Evolutionary conservation across 2,113 vertebrate genomes (phyloP).

Genomic region (Colossoma macropomum): DNA sequence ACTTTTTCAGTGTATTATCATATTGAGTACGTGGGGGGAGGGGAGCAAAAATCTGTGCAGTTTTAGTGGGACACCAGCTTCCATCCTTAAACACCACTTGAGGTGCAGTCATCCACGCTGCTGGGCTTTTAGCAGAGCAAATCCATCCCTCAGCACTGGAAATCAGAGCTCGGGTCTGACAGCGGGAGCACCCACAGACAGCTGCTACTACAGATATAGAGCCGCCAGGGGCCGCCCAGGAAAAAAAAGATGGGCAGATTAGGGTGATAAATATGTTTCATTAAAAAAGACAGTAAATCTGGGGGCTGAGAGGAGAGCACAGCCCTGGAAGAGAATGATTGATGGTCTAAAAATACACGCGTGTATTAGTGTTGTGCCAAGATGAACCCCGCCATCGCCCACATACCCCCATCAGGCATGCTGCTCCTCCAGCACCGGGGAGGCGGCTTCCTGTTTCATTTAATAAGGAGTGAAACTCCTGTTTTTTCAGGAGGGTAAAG

Average conservation of each 20-base stretch:
- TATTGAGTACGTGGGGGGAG: neutral
- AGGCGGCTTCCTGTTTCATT: constrained; percentile 43
- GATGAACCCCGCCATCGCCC: constrained; percentile 46
- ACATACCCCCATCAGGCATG: constrained; percentile 47
- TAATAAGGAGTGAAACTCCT: constrained; percentile 32
- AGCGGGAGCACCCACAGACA: constrained; percentile 32
- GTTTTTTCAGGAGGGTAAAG: neutral
- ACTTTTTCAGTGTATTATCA: neutral
- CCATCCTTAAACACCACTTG: neutral
- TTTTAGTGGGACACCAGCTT: constrained; percentile 1
- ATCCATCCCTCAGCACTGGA: constrained; percentile 40
- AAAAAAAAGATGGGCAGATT: constrained; percentile 45
- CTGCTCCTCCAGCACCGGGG: constrained; percentile 25
- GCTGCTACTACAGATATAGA: constrained; percentile 37
- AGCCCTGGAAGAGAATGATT: constrained; percentile 61
- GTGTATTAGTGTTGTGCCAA: constrained; percentile 42
- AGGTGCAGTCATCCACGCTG: neutral
- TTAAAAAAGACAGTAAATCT: constrained; percentile 70
- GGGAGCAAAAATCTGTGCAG: neutral
- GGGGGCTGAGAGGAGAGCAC: constrained; percentile 57
- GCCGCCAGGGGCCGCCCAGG: constrained; percentile 25
- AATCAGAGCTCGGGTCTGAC: constrained; percentile 35
- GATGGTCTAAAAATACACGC: constrained; percentile 63
- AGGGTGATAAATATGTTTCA: constrained; percentile 69
- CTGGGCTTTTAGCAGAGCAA: constrained; percentile 42